Evolutionary conservation across 1,140 invertebrate species (phyloP).

Genomic region (Anadara kagoshimensis): DNA sequence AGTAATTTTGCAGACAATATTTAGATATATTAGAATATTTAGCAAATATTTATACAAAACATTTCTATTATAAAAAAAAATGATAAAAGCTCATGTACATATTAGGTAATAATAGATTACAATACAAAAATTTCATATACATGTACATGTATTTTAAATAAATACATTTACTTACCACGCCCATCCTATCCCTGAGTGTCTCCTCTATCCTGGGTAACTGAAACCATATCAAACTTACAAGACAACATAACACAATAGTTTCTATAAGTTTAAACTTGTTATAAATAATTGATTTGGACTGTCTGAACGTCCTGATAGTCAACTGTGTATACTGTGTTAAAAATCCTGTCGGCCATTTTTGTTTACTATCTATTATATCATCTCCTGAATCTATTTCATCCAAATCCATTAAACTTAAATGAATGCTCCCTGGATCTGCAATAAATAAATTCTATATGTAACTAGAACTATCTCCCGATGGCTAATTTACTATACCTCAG

Average conservation of each 20-base stretch:
- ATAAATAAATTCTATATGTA: slow-evolving; percentile 2
- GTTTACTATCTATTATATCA: neutral
- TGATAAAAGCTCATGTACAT: no score
- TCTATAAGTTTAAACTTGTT: slow-evolving; percentile 89
- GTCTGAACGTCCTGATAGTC: slow-evolving; percentile 86
- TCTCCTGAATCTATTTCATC: slow-evolving; percentile 22
- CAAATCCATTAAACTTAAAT: slow-evolving; percentile 49
- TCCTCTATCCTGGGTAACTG: slow-evolving; percentile 84
- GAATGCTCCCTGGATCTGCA: slow-evolving; percentile 42
- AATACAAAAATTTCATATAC: no score
- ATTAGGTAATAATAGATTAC: no score
- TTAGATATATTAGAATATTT: no score
- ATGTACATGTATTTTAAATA: no score
- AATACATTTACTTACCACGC: slow-evolving; percentile 77
- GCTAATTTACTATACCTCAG: no score
- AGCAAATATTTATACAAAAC: no score
- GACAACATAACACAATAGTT: slow-evolving; percentile 82
- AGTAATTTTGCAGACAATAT: no score
- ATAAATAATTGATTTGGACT: slow-evolving; percentile 85
- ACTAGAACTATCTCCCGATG: no score
- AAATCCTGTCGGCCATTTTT: slow-evolving; percentile 86
- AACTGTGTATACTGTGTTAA: slow-evolving; percentile 87
- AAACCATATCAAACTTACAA: slow-evolving; percentile 88
- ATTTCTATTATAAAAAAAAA: no score
- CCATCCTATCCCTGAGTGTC: slow-evolving; percentile 86